A percentile compares a stretch with the other conserved stretches of the same genome.
phyloP scores from a whole-genome alignment of 2,888 invertebrate genomes.

The Julus scandinavius region DNA sequence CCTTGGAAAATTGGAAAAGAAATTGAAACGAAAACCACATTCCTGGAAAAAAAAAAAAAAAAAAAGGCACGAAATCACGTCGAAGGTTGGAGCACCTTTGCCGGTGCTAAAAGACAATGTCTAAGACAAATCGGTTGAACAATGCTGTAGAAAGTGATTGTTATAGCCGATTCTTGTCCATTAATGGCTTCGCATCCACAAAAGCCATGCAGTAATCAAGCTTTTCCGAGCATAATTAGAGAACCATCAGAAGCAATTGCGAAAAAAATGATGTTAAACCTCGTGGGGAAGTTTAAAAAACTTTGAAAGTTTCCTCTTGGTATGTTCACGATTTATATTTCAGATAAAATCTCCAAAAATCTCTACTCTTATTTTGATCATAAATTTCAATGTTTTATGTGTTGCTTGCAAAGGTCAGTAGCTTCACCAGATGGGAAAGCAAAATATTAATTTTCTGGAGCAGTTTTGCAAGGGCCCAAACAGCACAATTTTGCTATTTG shows the following conservation, averaged over 20 bases:
- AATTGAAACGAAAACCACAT: background rate
- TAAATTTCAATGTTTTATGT: no score
- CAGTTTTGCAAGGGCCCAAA: no score
- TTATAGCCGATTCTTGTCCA: background rate
- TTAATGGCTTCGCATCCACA: background rate
- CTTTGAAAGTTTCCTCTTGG: background rate
- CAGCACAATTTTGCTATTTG: no score
- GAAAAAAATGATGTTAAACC: background rate
- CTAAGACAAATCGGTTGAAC: constrained; percentile 3
- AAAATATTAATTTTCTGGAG: no score
- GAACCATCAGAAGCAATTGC: background rate
- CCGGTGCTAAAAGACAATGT: constrained; percentile 2
- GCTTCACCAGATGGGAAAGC: no score
- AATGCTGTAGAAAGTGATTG: background rate
- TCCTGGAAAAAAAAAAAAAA: background rate
- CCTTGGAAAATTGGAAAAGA: background rate
- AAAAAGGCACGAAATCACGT: background rate
- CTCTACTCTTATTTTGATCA: no score
- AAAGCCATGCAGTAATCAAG: background rate
- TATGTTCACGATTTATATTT: background rate
- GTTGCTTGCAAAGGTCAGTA: no score
- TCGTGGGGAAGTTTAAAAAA: background rate
- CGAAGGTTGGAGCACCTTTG: background rate
- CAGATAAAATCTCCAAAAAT: background rate
- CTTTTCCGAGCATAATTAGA: background rate